phyloP scores from a whole-genome alignment of 1,140 invertebrate genomes.

The Atta cephalotes region DNA sequence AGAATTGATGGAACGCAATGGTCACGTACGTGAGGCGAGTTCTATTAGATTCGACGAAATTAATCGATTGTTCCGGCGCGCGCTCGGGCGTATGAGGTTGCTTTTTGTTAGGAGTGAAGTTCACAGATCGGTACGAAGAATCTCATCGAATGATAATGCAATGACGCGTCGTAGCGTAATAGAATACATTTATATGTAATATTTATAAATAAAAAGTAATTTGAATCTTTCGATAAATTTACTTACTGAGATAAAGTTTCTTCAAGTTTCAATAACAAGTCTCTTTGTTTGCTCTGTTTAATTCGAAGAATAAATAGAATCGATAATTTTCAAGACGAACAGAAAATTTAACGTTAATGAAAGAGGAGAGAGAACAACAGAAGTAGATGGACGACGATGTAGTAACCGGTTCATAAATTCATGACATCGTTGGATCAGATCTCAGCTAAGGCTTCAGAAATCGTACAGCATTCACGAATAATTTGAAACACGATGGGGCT shows the following conservation, averaged over 20 bases:
- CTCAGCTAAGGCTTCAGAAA: conserved; percentile 84
- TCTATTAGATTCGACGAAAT: conserved; percentile 61
- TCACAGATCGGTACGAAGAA: conserved; percentile 47
- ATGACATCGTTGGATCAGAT: conserved; percentile 72
- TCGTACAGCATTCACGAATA: conserved; percentile 85
- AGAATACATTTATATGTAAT: conserved; percentile 26
- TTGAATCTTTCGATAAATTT: conserved; percentile 31
- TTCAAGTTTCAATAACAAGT: conserved; percentile 20
- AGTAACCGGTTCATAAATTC: conserved; percentile 80
- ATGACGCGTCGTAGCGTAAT: conserved; percentile 24
- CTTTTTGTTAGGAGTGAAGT: conserved; percentile 24
- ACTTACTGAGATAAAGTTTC: background rate
- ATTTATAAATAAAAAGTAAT: conserved; percentile 41
- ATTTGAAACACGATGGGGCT: conserved; percentile 82
- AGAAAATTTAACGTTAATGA: background rate
- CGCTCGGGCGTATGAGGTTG: background rate
- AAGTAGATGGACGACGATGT: conserved; percentile 57
- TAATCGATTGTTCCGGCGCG: conserved; percentile 55
- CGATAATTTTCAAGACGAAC: background rate
- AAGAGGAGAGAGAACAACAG: background rate
- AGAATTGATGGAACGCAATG: conserved; percentile 68
- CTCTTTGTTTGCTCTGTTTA: background rate
- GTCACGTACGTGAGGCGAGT: conserved; percentile 62
- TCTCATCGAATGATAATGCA: conserved; percentile 9
- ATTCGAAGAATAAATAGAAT: background rate